Evolutionary conservation across 2,797 vertebrate genomes (phyloP).

Genomic region (Coregonus suidteri): DNA sequence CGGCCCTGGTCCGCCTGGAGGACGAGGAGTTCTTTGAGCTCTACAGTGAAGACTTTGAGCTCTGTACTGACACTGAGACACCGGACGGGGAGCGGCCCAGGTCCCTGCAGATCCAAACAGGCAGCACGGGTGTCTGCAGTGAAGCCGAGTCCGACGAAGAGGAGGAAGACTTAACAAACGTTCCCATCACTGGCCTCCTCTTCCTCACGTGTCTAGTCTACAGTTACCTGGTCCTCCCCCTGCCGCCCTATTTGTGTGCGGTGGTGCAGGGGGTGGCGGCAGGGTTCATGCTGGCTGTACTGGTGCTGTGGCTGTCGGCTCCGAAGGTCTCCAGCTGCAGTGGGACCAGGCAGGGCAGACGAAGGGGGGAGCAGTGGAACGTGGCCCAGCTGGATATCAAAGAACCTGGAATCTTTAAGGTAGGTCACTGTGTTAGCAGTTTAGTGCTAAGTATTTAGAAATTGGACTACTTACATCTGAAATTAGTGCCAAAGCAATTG

Average conservation of each 20-base stretch:
- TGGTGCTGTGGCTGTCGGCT: conserved; percentile 89
- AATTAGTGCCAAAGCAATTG: too few species aligned
- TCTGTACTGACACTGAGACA: conserved; percentile 82
- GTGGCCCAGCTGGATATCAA: conserved; percentile 84
- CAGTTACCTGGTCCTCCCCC: conserved; percentile 88
- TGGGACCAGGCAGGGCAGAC: conserved; percentile 57
- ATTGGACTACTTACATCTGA: too few species aligned
- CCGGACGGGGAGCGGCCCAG: conserved; percentile 70
- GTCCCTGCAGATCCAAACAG: conserved; percentile 81
- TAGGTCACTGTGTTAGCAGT: conserved; percentile 59
- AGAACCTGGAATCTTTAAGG: conserved; percentile 94
- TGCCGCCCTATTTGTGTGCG: conserved; percentile 85
- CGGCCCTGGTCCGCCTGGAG: conserved; percentile 89
- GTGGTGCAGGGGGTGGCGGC: conserved; percentile 86
- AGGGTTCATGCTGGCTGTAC: conserved; percentile 90
- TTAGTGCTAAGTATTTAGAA: too few species aligned
- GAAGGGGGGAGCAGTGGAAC: conserved; percentile 71
- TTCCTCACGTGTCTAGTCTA: conserved; percentile 84
- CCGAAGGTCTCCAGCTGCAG: conserved; percentile 59
- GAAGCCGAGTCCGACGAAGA: conserved; percentile 77
- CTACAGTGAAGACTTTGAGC: conserved; percentile 90
- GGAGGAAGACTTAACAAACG: conserved; percentile 57
- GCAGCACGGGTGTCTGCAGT: conserved; percentile 80
- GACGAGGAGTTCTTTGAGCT: conserved; percentile 96
- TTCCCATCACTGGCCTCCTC: conserved; percentile 82